Conservation (phyloP, 2,113 vertebrate species). For the Corydoras sp. region DNA sequence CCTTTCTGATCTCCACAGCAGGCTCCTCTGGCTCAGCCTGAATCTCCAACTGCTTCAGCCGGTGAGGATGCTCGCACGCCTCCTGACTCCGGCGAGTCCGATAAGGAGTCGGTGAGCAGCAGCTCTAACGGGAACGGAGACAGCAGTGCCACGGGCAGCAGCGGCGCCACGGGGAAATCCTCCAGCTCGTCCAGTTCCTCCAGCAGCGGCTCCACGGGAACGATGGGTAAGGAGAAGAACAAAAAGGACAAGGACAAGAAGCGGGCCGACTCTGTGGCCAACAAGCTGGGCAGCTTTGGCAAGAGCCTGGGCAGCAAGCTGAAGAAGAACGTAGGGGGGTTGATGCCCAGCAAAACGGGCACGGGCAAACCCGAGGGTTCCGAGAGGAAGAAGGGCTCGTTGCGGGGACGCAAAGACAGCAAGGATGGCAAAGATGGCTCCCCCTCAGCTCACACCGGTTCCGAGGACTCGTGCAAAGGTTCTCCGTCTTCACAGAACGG, state of each 20-base stretch:
- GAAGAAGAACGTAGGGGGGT: slow-evolving; percentile 89
- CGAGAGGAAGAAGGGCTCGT: slow-evolving; percentile 86
- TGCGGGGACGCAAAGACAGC: slow-evolving; percentile 77
- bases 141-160: slow-evolving; percentile 25
- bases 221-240: slow-evolving; percentile 74
- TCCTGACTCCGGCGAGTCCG: slow-evolving; percentile 85
- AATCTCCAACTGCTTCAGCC: slow-evolving; percentile 85
- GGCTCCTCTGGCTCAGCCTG: slow-evolving; percentile 89
- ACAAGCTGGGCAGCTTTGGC: slow-evolving; percentile 93
- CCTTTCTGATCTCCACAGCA: slow-evolving; percentile 44
- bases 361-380: slow-evolving; percentile 67
- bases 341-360: slow-evolving; percentile 81
- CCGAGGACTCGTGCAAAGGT: slow-evolving; percentile 70
- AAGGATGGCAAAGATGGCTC: slow-evolving; percentile 82
- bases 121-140: slow-evolving; percentile 80
- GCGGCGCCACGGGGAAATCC: slow-evolving; percentile 55
- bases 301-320: slow-evolving; percentile 93
- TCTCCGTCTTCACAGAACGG: slow-evolving; percentile 60
- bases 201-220: slow-evolving; percentile 53
- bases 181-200: slow-evolving; percentile 64
- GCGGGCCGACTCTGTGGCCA: slow-evolving; percentile 87
- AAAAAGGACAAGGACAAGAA: slow-evolving; percentile 79
- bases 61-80: slow-evolving; percentile 84
- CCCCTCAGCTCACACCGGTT: slow-evolving; percentile 58
- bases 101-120: slow-evolving; percentile 95